These are phyloP conservation scores for Neomorphus geoffroyi DNA, from an alignment of 2,797 vertebrate species.

Conservation along the genomic window DNA sequence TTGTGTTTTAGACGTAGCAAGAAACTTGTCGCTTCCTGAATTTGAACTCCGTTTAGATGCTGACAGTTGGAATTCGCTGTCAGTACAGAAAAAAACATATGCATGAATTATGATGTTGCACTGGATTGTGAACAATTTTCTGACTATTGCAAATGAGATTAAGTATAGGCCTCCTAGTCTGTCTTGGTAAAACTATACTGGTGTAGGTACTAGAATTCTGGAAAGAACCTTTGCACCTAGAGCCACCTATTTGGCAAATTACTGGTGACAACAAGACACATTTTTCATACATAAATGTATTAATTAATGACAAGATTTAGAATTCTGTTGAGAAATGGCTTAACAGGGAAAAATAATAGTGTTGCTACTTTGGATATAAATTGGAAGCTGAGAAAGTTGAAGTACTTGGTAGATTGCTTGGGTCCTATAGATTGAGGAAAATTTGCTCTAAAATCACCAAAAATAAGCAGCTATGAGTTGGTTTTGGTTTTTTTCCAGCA, in stretches of 20 bases:
- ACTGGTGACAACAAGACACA: not conserved
- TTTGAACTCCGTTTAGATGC: not conserved
- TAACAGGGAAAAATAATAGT: not conserved
- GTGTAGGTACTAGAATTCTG: not conserved
- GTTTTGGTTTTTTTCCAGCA: accelerated
- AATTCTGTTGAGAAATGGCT: not conserved
- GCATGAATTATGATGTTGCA: not conserved
- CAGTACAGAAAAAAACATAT: not conserved
- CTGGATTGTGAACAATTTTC: not conserved
- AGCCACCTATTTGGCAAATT: not conserved
- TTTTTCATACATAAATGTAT: not conserved
- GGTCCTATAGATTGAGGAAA: not conserved
- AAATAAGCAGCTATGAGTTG: not conserved
- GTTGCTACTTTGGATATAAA: not conserved
- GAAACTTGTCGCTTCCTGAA: not conserved
- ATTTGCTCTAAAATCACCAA: not conserved
- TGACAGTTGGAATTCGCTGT: not conserved
- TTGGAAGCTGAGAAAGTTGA: not conserved
- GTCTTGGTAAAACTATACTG: not conserved
- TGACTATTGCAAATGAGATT: not conserved
- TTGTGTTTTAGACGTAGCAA: not conserved
- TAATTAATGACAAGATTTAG: not conserved
- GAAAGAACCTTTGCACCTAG: not conserved
- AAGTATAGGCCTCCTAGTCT: not conserved
- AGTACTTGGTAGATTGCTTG: not conserved